A percentile compares a stretch with the other conserved stretches of the same genome.
phyloP scores from a whole-genome alignment of 2,888 invertebrate species.

The Melanostoma mellinum region DNA sequence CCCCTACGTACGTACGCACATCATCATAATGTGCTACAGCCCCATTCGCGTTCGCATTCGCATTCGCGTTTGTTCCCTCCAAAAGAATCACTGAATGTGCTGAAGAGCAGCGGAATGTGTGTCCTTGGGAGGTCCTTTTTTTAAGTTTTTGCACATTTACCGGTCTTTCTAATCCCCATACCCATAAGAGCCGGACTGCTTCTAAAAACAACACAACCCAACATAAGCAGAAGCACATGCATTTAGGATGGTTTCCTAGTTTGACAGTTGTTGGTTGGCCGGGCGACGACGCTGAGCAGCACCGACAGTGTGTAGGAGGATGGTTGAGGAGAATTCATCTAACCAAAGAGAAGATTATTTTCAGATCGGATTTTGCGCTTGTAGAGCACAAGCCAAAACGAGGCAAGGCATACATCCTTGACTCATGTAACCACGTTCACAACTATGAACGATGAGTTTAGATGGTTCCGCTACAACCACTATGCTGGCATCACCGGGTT shows the following conservation, averaged over 20 bases:
- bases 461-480: constrained; percentile 57
- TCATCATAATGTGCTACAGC: constrained; percentile 55
- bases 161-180: constrained; percentile 41
- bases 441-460: constrained; percentile 68
- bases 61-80: background rate
- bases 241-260: constrained; percentile 63
- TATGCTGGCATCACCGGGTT: constrained; percentile 66
- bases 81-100: background rate
- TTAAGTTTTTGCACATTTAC: constrained; percentile 51
- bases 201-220: constrained; percentile 44
- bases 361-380: constrained; percentile 72
- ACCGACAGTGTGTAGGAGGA: constrained; percentile 11
- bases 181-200: constrained; percentile 18
- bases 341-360: constrained; percentile 71
- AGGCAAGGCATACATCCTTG: constrained; percentile 57
- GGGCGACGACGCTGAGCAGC: background rate
- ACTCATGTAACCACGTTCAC: constrained; percentile 54
- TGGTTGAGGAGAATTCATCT: constrained; percentile 45
- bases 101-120: constrained; percentile 30
- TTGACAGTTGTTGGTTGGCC: constrained; percentile 65
- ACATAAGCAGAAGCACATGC: constrained; percentile 42
- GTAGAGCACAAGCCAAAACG: constrained; percentile 58
- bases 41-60: constrained; percentile 23
- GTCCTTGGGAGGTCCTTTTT: constrained; percentile 59
- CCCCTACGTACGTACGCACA: constrained; percentile 68